These are phyloP conservation scores for Sarotherodon lohbergeri DNA, from an alignment of 2,113 vertebrate genomes.

Conservation along the genomic window DNA sequence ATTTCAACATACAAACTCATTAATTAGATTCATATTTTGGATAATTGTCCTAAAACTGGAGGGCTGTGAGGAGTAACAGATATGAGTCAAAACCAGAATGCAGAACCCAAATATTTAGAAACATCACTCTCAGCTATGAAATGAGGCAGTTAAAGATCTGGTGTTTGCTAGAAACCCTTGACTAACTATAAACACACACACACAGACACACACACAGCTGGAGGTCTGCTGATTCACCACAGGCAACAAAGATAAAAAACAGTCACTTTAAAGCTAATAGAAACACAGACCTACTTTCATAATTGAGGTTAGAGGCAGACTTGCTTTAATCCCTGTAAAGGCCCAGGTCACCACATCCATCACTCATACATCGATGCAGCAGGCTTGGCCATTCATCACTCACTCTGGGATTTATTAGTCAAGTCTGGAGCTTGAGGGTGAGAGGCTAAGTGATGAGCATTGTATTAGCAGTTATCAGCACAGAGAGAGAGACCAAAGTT, in stretches of 20 bases:
- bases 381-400: conserved; percentile 46
- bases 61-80: neutral
- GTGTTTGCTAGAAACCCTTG: neutral
- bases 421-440: conserved; percentile 29
- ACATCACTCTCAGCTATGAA: neutral
- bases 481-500: conserved; percentile 18
- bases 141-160: neutral
- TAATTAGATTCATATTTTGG: neutral
- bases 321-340: conserved; percentile 37
- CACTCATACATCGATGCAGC: conserved; percentile 29
- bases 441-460: conserved; percentile 59
- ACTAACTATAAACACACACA: neutral
- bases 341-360: conserved; percentile 27
- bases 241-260: neutral
- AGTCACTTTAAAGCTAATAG: conserved; percentile 4
- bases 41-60: neutral
- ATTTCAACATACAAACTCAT: neutral
- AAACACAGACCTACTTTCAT: conserved; percentile 30
- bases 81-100: neutral
- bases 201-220: neutral
- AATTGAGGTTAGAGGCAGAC: conserved; percentile 52
- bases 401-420: conserved; percentile 61
- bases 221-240: conserved; percentile 8
- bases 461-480: conserved; percentile 49
- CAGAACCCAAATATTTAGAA: neutral